Evolutionary conservation across 1,140 invertebrate genomes (phyloP).

Genomic region (Aphaenogaster floridana): DNA sequence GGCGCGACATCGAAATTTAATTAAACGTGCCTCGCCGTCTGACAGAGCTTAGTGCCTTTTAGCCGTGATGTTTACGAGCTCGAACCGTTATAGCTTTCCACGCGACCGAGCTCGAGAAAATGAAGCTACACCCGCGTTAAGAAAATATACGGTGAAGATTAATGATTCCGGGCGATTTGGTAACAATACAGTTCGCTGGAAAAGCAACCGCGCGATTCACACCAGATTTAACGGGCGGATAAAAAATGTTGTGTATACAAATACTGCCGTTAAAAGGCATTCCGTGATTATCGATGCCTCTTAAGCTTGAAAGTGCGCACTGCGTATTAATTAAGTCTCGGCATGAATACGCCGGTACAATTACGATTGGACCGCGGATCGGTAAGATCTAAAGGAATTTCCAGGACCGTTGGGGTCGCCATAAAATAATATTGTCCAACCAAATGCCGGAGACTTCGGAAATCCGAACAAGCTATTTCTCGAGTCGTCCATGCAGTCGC

Average conservation of each 20-base stretch:
- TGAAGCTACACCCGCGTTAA: slow-evolving; percentile 17
- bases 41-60: slow-evolving; percentile 66
- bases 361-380: slow-evolving; percentile 29
- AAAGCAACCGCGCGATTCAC: slow-evolving; percentile 30
- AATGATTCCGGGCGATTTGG: slow-evolving; percentile 55
- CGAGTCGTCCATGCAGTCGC: slow-evolving; percentile 30
- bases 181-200: slow-evolving; percentile 24
- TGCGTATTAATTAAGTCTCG: slow-evolving; percentile 21
- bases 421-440: slow-evolving; percentile 79
- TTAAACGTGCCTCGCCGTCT: slow-evolving; percentile 68
- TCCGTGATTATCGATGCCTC: slow-evolving; percentile 22
- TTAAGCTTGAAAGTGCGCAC: not conserved
- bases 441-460: slow-evolving; percentile 66
- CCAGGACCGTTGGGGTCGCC: slow-evolving; percentile 44
- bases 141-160: slow-evolving; percentile 57
- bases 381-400: slow-evolving; percentile 54
- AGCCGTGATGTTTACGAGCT: slow-evolving; percentile 43
- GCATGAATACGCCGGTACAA: not conserved
- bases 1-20: slow-evolving; percentile 75
- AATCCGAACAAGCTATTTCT: slow-evolving; percentile 69
- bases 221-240: slow-evolving; percentile 9
- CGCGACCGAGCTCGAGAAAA: slow-evolving; percentile 27
- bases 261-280: not conserved
- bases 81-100: slow-evolving; percentile 67
- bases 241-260: slow-evolving; percentile 30